Percentiles rank a stretch among this genome's conserved stretches.
These are phyloP conservation scores for Belgica antarctica DNA, from an alignment of 2,888 invertebrate genomes.

Conservation along the genomic window DNA sequence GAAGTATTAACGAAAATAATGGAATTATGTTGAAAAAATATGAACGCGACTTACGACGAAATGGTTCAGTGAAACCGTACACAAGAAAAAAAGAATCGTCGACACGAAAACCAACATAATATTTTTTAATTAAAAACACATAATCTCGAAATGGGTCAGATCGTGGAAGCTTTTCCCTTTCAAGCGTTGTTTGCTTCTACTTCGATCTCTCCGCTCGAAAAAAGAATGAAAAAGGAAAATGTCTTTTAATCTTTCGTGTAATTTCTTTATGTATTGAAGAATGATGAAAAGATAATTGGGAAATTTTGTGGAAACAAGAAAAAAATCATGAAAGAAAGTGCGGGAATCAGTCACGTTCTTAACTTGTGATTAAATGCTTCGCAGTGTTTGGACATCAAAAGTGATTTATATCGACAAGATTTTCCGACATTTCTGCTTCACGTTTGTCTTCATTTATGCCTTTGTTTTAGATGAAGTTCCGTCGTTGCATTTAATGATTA, in stretches of 20 bases:
- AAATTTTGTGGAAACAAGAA: slow-evolving; percentile 28
- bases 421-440: not conserved
- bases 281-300: slow-evolving; percentile 13
- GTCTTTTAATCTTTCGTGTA: slow-evolving; percentile 34
- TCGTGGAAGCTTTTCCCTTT: not conserved
- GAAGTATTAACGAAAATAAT: slow-evolving; percentile 44
- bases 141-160: slow-evolving; percentile 44
- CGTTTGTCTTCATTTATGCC: not conserved
- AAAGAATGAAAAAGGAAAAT: not conserved
- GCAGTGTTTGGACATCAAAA: not conserved
- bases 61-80: too few relatives aligned
- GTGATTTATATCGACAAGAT: not conserved
- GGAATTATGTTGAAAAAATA: slow-evolving; percentile 42
- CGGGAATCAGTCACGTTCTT: not conserved
- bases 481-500: not conserved
- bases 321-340: too few relatives aligned
- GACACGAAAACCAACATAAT: slow-evolving; percentile 10
- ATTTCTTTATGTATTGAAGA: slow-evolving; percentile 17
- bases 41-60: too few relatives aligned
- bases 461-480: not conserved
- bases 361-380: not conserved
- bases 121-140: slow-evolving; percentile 44
- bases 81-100: not conserved
- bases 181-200: slow-evolving; percentile 1
- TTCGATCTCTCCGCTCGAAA: too few relatives aligned